These are phyloP conservation scores for Colaptes auratus DNA, from an alignment of 2,113 vertebrate species.

Conservation along the genomic window DNA sequence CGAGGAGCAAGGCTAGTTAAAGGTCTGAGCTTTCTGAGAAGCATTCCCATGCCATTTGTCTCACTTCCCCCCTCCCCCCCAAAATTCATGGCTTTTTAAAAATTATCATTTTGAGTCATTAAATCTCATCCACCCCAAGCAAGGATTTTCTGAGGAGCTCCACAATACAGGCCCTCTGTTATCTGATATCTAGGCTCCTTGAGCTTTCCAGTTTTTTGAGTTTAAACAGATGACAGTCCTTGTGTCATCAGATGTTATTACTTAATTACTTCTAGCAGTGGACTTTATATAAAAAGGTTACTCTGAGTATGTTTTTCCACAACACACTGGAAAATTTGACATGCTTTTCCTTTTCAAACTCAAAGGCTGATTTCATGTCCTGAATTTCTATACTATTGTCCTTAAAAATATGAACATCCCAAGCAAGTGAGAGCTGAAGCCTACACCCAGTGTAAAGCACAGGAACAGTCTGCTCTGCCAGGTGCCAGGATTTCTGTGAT, in stretches of 20 bases:
- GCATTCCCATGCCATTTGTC: not conserved
- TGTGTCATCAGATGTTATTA: conserved; percentile 67
- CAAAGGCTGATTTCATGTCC: conserved; percentile 22
- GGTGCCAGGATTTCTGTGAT: not conserved
- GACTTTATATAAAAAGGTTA: conserved; percentile 45
- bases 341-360: conserved; percentile 31
- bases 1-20: not conserved
- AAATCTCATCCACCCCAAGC: not conserved
- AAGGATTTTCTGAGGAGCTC: not conserved
- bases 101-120: not conserved
- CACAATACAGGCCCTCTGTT: not conserved
- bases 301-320: conserved; percentile 27
- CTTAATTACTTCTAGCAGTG: conserved; percentile 59
- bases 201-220: conserved; percentile 57
- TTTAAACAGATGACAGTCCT: conserved; percentile 69
- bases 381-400: conserved; percentile 48
- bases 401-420: conserved; percentile 30
- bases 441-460: not conserved
- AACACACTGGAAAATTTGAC: conserved; percentile 38
- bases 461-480: not conserved
- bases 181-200: conserved; percentile 45
- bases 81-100: not conserved
- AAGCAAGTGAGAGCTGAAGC: not conserved
- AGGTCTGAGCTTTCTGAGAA: not conserved
- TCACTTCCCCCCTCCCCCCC: not conserved